Conservation (phyloP, 1,140 invertebrate genomes). For the Archivesica marissinica region DNA sequence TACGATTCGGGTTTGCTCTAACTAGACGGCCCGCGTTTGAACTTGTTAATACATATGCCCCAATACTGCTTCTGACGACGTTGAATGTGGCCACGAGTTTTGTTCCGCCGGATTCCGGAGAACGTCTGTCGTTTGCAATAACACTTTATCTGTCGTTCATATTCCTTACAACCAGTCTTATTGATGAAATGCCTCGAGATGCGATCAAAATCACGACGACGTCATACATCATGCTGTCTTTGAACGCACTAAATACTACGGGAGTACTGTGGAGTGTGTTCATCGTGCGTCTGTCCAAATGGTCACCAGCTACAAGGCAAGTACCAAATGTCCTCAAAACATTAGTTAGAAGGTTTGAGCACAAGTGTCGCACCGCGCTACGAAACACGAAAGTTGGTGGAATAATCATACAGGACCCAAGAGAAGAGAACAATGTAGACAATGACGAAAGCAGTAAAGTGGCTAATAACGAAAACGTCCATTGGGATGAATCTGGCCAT, state of each 20-base stretch:
- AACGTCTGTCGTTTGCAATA: constrained; percentile 10
- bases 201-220: background rate
- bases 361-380: too few species aligned
- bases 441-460: background rate
- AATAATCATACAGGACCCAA: too few species aligned
- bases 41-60: background rate
- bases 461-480: background rate
- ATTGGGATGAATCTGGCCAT: background rate
- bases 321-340: background rate
- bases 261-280: constrained; percentile 9
- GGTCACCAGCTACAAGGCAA: background rate
- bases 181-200: constrained; percentile 15
- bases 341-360: background rate
- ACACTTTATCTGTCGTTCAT: constrained; percentile 16
- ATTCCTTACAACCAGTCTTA: background rate
- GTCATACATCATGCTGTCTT: background rate
- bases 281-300: background rate
- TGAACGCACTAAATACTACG: background rate
- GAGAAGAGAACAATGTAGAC: too few species aligned
- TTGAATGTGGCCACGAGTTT: background rate
- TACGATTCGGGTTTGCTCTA: background rate
- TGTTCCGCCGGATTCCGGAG: background rate
- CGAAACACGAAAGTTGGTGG: too few species aligned
- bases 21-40: background rate
- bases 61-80: background rate